Evolutionary conservation across 2,113 vertebrate genomes (phyloP).

Genomic region (Leucopternis melanops): DNA sequence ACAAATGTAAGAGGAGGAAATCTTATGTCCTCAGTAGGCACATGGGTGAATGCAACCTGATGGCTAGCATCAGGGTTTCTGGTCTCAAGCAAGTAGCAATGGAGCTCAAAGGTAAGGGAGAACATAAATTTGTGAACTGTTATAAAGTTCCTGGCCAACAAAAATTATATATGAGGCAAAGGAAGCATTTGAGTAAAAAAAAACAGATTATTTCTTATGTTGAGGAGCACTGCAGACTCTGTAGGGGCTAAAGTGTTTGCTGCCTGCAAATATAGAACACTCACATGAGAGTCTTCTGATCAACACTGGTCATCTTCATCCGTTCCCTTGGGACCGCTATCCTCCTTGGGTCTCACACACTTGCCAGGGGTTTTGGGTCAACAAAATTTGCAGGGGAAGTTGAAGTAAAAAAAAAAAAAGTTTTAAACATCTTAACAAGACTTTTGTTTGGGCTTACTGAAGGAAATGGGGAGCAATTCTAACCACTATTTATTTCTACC

Average conservation of each 20-base stretch:
- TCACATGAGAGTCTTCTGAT: not conserved
- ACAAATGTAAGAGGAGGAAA: not conserved
- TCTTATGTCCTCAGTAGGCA: not conserved
- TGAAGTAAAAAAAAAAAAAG: not conserved
- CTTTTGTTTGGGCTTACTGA: not conserved
- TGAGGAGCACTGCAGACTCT: not conserved
- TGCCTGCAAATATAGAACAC: not conserved
- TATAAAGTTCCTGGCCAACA: not conserved
- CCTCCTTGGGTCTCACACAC: not conserved
- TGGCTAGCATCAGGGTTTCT: not conserved
- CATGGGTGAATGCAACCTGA: not conserved
- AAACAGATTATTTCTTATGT: not conserved
- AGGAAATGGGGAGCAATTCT: not conserved
- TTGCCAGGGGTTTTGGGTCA: not conserved
- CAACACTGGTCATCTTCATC: not conserved
- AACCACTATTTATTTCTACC: accelerated
- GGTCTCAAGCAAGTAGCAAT: not conserved
- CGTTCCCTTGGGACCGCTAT: not conserved
- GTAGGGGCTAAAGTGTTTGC: not conserved
- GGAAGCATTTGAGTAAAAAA: not conserved
- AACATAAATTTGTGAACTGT: not conserved
- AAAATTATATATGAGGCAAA: not conserved
- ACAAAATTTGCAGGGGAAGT: not conserved
- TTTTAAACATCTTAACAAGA: not conserved
- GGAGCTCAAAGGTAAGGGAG: not conserved